phyloP scores from a whole-genome alignment of 2,113 vertebrate genomes.

The Cyprichromis sp. region DNA sequence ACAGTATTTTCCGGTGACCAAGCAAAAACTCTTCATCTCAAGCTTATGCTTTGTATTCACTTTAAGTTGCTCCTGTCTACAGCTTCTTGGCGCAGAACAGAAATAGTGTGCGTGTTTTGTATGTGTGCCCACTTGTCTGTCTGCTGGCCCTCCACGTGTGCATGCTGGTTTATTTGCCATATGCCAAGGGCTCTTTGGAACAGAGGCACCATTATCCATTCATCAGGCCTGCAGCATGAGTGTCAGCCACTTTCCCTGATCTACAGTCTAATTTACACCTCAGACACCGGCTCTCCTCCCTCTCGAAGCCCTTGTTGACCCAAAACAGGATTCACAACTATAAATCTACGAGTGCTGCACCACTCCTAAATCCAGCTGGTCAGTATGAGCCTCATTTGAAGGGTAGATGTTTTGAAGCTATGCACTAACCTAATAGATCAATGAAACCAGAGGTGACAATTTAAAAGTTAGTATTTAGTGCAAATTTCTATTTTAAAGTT shows the following conservation, averaged over 20 bases:
- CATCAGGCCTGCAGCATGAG: conserved; percentile 30
- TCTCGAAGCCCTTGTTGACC: conserved; percentile 18
- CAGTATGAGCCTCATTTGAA: neutral
- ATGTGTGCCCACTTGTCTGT: conserved; percentile 1
- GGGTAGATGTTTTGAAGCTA: neutral
- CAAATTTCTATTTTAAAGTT: neutral
- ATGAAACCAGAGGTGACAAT: neutral
- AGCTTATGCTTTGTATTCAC: conserved; percentile 12
- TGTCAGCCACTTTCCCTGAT: conserved; percentile 29
- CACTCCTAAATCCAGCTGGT: neutral
- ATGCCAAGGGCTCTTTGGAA: conserved; percentile 33
- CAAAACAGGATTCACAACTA: conserved; percentile 7
- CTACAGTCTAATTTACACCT: conserved; percentile 45
- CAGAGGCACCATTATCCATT: conserved; percentile 44
- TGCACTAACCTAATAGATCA: neutral
- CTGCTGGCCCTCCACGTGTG: conserved; percentile 9
- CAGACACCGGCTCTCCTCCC: neutral
- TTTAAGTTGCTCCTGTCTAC: conserved; percentile 14
- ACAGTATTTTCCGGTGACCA: neutral
- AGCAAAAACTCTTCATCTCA: neutral
- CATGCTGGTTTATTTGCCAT: conserved; percentile 40
- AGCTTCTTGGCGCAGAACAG: neutral
- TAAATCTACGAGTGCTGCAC: conserved; percentile 29
- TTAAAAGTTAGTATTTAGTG: neutral
- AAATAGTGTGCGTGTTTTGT: neutral